Conservation (phyloP, 2,113 vertebrate genomes). For the Datnioides undecimradiatus region DNA sequence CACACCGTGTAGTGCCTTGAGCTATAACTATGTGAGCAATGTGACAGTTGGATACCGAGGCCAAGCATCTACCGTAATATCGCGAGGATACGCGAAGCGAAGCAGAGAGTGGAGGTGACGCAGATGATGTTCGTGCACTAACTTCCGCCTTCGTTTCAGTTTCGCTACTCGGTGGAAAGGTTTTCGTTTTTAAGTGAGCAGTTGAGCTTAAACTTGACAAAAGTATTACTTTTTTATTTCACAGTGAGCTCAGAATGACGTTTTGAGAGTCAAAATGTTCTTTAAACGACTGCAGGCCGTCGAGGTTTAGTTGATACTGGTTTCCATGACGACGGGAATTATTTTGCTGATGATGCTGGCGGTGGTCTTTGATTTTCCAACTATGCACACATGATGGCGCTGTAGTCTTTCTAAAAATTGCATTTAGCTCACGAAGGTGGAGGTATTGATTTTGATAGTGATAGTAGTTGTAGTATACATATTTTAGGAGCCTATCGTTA, state of each 20-base stretch:
- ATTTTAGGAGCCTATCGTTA: too few species aligned
- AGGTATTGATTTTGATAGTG: too few species aligned
- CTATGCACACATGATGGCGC: conserved; percentile 32
- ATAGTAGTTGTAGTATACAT: too few species aligned
- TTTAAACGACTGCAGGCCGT: not conserved
- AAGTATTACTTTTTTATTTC: not conserved
- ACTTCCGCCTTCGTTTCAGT: not conserved
- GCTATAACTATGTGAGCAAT: not conserved
- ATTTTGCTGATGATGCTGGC: not conserved
- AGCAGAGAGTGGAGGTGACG: not conserved
- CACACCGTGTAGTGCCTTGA: too few species aligned
- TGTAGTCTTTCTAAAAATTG: not conserved
- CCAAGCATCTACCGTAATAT: not conserved
- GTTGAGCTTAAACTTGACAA: not conserved
- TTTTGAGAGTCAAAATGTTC: not conserved
- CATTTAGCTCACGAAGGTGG: not conserved
- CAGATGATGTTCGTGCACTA: fast-evolving
- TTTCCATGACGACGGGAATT: not conserved
- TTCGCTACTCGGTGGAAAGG: too few species aligned
- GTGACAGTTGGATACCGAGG: not conserved
- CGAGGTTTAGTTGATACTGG: too few species aligned
- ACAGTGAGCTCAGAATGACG: not conserved
- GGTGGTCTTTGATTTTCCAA: not conserved
- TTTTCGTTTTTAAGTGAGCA: not conserved
- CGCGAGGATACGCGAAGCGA: conserved; percentile 30